Evolutionary conservation across 1,140 invertebrate species (phyloP).

Genomic region (Drosophila prosaltans): DNA sequence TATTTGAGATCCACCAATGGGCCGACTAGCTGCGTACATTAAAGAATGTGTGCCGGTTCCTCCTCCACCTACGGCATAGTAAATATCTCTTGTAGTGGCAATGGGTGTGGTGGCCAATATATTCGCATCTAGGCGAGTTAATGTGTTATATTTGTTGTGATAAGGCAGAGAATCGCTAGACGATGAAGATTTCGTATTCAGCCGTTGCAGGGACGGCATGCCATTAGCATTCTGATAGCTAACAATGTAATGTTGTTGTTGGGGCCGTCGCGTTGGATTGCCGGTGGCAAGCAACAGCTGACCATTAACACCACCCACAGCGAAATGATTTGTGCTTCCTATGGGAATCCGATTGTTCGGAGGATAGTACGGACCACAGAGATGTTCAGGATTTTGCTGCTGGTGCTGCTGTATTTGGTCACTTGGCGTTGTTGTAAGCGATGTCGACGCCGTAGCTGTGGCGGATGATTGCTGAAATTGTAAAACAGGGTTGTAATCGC

Average conservation of each 20-base stretch:
- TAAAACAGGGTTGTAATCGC: constrained; percentile 81
- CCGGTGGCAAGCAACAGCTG: constrained; percentile 29
- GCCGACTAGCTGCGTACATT: constrained; percentile 74
- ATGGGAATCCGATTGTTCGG: constrained; percentile 30
- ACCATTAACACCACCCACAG: constrained; percentile 32
- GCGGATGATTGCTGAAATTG: constrained; percentile 72
- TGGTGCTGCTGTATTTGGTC: constrained; percentile 55
- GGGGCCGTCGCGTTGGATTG: constrained; percentile 33
- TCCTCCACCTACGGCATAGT: constrained; percentile 57
- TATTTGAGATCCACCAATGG: constrained; percentile 78
- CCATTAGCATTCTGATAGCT: constrained; percentile 60
- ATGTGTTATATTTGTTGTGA: constrained; percentile 79
- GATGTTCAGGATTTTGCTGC: constrained; percentile 36
- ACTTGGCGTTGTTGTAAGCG: constrained; percentile 56
- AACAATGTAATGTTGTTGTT: constrained; percentile 58
- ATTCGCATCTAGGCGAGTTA: constrained; percentile 69
- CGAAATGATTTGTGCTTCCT: constrained; percentile 47
- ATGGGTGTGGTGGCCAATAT: constrained; percentile 48
- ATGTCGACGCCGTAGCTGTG: constrained; percentile 51
- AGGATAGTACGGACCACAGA: constrained; percentile 50
- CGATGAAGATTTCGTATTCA: constrained; percentile 81
- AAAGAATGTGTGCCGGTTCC: constrained; percentile 52
- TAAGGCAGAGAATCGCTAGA: constrained; percentile 80
- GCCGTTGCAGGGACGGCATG: constrained; percentile 53
- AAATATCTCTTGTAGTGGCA: constrained; percentile 56